Percentiles rank a stretch among this genome's conserved stretches.
Conservation (phyloP, 2,113 vertebrate genomes). For the Semnornis frantzii region DNA sequence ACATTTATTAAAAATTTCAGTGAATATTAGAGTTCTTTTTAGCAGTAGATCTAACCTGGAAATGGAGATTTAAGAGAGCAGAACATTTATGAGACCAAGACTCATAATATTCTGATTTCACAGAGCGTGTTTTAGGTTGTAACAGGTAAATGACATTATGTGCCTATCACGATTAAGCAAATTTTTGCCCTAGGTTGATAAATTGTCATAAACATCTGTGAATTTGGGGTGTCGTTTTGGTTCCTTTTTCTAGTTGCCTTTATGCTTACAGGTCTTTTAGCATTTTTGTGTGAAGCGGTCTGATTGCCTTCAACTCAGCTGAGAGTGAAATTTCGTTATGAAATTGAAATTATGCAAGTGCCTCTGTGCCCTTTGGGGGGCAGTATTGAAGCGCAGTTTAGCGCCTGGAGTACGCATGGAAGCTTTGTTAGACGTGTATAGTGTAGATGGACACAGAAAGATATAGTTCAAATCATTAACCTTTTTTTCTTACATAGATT, state of each 20-base stretch:
- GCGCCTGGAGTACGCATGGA: neutral
- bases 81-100: neutral
- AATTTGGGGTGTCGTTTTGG: neutral
- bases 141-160: neutral
- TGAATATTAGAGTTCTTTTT: neutral
- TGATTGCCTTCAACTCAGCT: neutral
- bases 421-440: neutral
- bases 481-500: neutral
- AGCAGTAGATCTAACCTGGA: neutral
- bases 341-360: neutral
- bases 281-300: neutral
- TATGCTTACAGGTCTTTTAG: neutral
- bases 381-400: constrained; percentile 30
- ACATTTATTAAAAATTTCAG: neutral
- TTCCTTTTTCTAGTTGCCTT: neutral
- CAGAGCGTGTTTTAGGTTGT: neutral
- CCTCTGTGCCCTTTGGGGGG: constrained; percentile 46
- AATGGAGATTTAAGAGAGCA: neutral
- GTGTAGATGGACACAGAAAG: no score
- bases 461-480: no score
- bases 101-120: neutral
- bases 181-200: neutral
- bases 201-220: neutral
- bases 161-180: neutral
- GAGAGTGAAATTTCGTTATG: neutral